Evolutionary conservation across 2,888 invertebrate species (phyloP), one percentile per base, ranked within the genome.

Genomic region (Andrena marginata): DNA sequence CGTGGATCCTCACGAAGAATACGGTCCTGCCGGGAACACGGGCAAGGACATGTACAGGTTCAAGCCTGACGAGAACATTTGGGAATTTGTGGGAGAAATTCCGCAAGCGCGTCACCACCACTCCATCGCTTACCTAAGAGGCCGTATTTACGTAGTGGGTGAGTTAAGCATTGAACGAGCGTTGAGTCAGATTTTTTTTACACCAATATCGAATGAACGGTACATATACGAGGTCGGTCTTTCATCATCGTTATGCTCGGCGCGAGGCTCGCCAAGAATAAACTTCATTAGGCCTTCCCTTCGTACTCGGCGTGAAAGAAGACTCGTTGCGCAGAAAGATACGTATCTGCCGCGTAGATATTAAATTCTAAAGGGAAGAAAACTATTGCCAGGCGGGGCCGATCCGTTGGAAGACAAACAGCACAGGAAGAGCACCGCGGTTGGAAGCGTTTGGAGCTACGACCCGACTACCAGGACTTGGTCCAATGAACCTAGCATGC

Each of bases 51-150:
- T 97, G 63, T 94, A 93, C 85, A 95, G 96, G 87, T 96, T 96
- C 87, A 95, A 96, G 85, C 95, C 96, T 0, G 95, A 95, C 8
- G 94, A 94, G 6, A 96, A 96, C 91, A 93, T 94, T 20, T 97
- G 97, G 97, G 96, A 96, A 87, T 95, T 95, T 87, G 96, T 96
- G 0, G 96, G 96, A 2, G 96, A 96, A 82, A 94, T 97, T 81
- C 97, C 97, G 0, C 96, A 96, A 89, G 96, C 97, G 0, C 94
- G 97, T 78, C 96, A 96, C 90, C 96, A 97, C 90, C 97, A 97
- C 91, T 95, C 96, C 0, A 95, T 96, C 0, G 95, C 95, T 20
- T 96, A 96, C 89, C 94, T 96, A 63, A 95, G 95, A 88, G 96
- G 96, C 76, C 95, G 96, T 85, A 95, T 97, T 48, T 97, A 96